Evolutionary conservation across 2,797 vertebrate genomes (phyloP), one percentile per base, ranked within the genome.

Genomic region (Halcyon badia): DNA sequence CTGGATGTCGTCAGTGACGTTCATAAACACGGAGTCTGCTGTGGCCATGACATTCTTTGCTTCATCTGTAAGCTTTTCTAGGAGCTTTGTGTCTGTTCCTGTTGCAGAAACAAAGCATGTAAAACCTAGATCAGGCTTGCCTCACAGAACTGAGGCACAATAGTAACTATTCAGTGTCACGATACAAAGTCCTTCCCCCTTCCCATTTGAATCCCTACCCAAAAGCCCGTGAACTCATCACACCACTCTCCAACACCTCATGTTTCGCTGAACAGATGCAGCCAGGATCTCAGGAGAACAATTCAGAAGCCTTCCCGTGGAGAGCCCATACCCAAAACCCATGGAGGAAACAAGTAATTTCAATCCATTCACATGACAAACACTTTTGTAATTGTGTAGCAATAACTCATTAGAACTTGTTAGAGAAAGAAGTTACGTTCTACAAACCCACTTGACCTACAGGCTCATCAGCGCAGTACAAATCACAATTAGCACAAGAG

Each of bases 41-140:
- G 72, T 5, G 7, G 78, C 97, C 88, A 99, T 98, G 91, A 98
- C 78, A 4, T 96, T 95, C 85, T 56, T 98, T 2, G 98, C 98
- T 9, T 99, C 98, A 2, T 93, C 68, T 2, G 98, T 97, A 10
- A 99, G 98, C 5, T 97, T 17, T 18, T 98, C 96, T 26, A 98
- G 79, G 57, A 99, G 80, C 20, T 97, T 97, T 90, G 95, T 71
- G 13, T 98, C 96, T 33, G 95, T 76, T 73, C 98, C 99, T 99
- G 95, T 11, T 56, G 69, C 77, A 57, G 60, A 82, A 37, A 97
- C 14, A 93, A 73, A 70, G 25, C 11, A 33, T 2, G 12, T 15
- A 60, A 80, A 52, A 19, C 8, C n/a, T 12, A 8, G 9, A 48
- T 44, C 58, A 71, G 57, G 44, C 46, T 39, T 6, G 2, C 48